phyloP scores from a whole-genome alignment of 2,797 vertebrate species.

The Pitangus sulphuratus region DNA sequence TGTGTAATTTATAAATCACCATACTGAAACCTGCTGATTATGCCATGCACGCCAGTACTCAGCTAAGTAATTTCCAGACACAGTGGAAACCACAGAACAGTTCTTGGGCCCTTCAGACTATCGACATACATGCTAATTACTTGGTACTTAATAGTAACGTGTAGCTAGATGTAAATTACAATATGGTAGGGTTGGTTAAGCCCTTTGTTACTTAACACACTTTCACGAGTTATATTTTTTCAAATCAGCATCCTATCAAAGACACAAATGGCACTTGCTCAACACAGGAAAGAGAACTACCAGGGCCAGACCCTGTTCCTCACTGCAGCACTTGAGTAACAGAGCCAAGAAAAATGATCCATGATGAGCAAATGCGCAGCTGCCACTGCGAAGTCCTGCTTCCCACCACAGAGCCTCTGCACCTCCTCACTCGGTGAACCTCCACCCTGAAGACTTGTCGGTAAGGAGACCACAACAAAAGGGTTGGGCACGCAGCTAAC shows the following conservation, averaged over 20 bases:
- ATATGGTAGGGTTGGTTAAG: background rate
- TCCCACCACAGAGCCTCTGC: background rate
- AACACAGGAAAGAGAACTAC: background rate
- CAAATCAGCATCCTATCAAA: background rate
- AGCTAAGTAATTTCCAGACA: background rate
- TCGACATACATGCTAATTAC: background rate
- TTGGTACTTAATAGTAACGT: background rate
- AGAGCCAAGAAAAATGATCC: background rate
- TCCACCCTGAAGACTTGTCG: background rate
- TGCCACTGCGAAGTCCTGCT: background rate
- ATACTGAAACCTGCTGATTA: background rate
- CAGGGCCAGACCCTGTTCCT: background rate
- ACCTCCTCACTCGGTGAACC: background rate
- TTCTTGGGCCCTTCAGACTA: background rate
- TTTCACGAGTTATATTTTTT: background rate
- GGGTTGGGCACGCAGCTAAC: background rate
- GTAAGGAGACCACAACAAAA: background rate
- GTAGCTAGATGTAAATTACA: background rate
- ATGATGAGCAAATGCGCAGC: background rate
- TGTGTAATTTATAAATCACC: background rate
- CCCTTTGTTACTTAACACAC: background rate
- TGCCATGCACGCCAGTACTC: background rate
- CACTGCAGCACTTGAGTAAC: background rate
- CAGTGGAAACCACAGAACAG: background rate
- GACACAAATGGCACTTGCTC: background rate